phyloP scores from a whole-genome alignment of 2,797 vertebrate genomes.

The Oryzias sinensis region DNA sequence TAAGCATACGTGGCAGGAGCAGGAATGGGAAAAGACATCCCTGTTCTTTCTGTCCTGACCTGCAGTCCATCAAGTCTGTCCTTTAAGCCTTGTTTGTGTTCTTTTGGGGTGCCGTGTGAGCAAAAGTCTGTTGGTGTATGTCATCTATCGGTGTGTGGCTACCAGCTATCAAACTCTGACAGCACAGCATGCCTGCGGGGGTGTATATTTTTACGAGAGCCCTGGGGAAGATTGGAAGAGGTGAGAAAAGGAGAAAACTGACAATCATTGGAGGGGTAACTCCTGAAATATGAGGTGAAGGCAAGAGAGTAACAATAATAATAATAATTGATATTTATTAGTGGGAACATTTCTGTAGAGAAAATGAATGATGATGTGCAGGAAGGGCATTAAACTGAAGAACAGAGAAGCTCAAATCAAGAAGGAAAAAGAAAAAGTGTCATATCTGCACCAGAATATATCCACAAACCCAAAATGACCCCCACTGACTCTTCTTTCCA shows the following conservation, averaged over 20 bases:
- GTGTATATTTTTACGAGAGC: conserved; percentile 57
- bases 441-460: conserved; percentile 26
- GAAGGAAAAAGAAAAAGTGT: conserved; percentile 35
- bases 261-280: conserved; percentile 22
- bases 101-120: conserved; percentile 28
- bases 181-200: conserved; percentile 30
- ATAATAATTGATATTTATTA: too few species aligned
- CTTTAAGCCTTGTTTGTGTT: conserved; percentile 53
- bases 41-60: conserved; percentile 27
- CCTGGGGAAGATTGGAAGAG: conserved; percentile 51
- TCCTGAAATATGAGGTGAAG: conserved; percentile 38
- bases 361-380: conserved; percentile 39
- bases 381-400: conserved; percentile 42
- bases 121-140: conserved; percentile 22
- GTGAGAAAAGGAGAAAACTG: conserved; percentile 36
- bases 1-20: conserved; percentile 39
- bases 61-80: conserved; percentile 50
- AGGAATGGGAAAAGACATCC: conserved; percentile 39
- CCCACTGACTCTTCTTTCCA: conserved; percentile 25
- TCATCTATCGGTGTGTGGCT: conserved; percentile 59
- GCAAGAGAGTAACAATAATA: conserved; percentile 25
- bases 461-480: conserved; percentile 20
- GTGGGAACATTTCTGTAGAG: conserved; percentile 22
- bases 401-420: conserved; percentile 44
- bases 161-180: conserved; percentile 35